Evolutionary conservation across 2,113 vertebrate genomes (phyloP).

Genomic region (Lates calcarifer): DNA sequence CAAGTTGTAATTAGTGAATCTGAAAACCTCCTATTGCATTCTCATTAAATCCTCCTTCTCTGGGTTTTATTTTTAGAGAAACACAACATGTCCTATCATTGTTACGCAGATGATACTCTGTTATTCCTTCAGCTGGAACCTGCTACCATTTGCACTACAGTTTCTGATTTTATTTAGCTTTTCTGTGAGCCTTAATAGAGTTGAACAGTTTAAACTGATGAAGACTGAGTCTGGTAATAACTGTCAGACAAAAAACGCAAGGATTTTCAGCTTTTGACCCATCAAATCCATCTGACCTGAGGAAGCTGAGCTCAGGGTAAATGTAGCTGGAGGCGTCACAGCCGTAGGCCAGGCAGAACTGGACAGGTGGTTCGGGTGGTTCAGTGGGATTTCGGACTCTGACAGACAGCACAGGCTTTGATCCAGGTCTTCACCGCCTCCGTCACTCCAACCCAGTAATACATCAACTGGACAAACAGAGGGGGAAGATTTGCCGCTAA

Average conservation of each 20-base stretch:
- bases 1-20: too few relatives aligned
- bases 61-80: too few relatives aligned
- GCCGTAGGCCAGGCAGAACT: slow-evolving; percentile 70
- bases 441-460: slow-evolving; percentile 74
- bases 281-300: slow-evolving; percentile 56
- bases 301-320: slow-evolving; percentile 59
- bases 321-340: slow-evolving; percentile 65
- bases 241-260: too few relatives aligned
- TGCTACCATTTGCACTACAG: too few relatives aligned
- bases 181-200: too few relatives aligned
- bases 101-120: too few relatives aligned
- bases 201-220: too few relatives aligned
- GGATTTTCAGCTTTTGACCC: too few relatives aligned
- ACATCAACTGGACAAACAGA: slow-evolving; percentile 52
- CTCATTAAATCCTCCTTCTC: background rate
- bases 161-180: too few relatives aligned
- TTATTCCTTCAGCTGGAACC: too few relatives aligned
- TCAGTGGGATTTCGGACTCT: background rate
- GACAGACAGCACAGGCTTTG: slow-evolving; percentile 50
- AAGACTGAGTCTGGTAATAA: too few relatives aligned
- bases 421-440: slow-evolving; percentile 63
- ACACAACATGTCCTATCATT: too few relatives aligned
- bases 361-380: background rate
- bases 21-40: background rate
- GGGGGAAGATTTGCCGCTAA: background rate